These are phyloP conservation scores for Glyphotaelius pellucidus DNA, from an alignment of 2,888 invertebrate genomes.

Conservation along the genomic window DNA sequence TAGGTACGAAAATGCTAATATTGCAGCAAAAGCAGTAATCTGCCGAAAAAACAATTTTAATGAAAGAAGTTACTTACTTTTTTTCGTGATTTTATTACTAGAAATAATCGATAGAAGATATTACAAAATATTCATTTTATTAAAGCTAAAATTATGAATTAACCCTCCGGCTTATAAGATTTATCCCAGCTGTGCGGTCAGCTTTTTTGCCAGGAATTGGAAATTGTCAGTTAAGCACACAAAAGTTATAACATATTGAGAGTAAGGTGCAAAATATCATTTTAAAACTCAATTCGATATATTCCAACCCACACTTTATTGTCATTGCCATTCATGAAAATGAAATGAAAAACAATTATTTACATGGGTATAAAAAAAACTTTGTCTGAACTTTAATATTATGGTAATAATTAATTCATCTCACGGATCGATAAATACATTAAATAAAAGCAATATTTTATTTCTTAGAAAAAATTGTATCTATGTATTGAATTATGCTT, in stretches of 20 bases:
- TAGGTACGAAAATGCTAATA: no score
- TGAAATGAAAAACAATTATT: neutral
- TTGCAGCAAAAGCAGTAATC: no score
- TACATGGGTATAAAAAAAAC: neutral
- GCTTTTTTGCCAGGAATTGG: neutral
- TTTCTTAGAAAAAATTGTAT: neutral
- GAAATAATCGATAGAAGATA: no score
- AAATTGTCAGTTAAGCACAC: neutral
- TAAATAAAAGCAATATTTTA: neutral
- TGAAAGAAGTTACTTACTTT: no score
- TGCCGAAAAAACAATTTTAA: no score
- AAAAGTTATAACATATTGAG: neutral
- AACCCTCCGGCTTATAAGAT: no score
- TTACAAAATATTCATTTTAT: no score
- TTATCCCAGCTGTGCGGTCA: neutral
- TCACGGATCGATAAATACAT: slow-evolving; percentile 19
- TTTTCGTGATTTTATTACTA: no score
- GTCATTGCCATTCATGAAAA: neutral
- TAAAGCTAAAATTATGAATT: no score
- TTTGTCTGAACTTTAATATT: neutral
- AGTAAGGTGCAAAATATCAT: neutral
- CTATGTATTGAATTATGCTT: slow-evolving; percentile 18
- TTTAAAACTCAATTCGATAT: neutral
- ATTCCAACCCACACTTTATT: neutral
- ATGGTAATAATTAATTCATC: neutral